Percentiles rank a stretch among this genome's conserved stretches.
These are phyloP conservation scores for Bombus cullumanus DNA, from an alignment of 1,140 invertebrate species.

Conservation along the genomic window DNA sequence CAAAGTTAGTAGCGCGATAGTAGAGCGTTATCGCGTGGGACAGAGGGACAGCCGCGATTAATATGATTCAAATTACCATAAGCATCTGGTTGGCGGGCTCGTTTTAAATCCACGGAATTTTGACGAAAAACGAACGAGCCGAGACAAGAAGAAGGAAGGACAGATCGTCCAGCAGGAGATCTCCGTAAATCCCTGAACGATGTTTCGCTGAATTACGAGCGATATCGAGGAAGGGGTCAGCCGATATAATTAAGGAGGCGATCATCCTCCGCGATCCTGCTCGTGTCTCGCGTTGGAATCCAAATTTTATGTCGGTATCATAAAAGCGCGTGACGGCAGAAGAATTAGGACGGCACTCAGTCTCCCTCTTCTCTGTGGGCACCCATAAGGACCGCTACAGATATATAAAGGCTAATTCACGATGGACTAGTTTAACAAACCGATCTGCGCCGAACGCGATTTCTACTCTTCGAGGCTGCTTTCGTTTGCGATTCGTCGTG, in stretches of 20 bases:
- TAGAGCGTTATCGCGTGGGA: neutral
- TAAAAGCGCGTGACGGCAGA: conserved; percentile 77
- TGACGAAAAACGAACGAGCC: conserved; percentile 51
- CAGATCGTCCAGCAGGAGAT: conserved; percentile 52
- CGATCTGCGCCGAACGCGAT: neutral
- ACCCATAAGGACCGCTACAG: conserved; percentile 45
- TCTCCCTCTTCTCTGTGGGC: conserved; percentile 43
- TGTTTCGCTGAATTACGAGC: conserved; percentile 70
- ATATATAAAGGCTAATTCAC: conserved; percentile 65
- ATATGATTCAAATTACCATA: neutral
- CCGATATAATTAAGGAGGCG: conserved; percentile 68
- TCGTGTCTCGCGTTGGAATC: conserved; percentile 71
- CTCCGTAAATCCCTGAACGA: conserved; percentile 55
- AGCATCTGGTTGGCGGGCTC: neutral
- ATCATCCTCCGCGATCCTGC: conserved; percentile 61
- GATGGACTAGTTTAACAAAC: conserved; percentile 19
- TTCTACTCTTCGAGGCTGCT: neutral
- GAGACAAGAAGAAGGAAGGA: conserved; percentile 40
- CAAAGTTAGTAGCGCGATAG: neutral
- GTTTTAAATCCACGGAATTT: conserved; percentile 38
- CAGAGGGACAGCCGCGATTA: neutral
- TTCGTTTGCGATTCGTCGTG: neutral
- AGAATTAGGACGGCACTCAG: conserved; percentile 74
- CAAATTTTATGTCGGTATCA: conserved; percentile 77
- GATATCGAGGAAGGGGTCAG: conserved; percentile 68